Evolutionary conservation across 2,113 vertebrate species (phyloP), one percentile per base, ranked within the genome.

Genomic region (Nicator chloris): DNA sequence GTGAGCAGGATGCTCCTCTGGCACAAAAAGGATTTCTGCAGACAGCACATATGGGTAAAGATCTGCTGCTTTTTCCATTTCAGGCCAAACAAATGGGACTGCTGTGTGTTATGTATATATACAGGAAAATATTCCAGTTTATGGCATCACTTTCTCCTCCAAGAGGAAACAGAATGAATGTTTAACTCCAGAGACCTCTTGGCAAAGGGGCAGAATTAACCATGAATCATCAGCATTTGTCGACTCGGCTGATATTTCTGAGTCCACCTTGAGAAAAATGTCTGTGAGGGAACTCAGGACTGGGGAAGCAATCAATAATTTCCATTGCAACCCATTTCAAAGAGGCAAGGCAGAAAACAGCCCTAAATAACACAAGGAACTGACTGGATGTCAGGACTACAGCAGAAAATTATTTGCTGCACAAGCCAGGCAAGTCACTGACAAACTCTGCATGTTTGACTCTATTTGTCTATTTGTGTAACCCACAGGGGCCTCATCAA

Each of bases 211-310:
- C 54, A 80, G 71, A 88, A 94, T 56, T 77, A 90, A 51, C 92
- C 85, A 94, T 92, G 91, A 94, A 95, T 96, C 93, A 93, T 51
- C 94, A 95, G 75, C 64, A 91, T 90, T 90, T 88, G 79, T 86
- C 3, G 68, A 91, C 82, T 93, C 1, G 28, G 87, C 90, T 80
- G 90, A 39, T 92, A 87, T 90, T 90, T 77, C 86, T 68, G 82
- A 82, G 72, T 86, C 71, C 82, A 88, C 40, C 85, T 92, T 85
- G 84, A 94, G 85, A 94, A 94, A 95, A 95, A 95, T 71, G 88
- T 57, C 92, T 88, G 75, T 1, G 8, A 94, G 78, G 92, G 64
- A 95, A 88, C 68, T 88, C 56, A 54, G 60, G 79, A 37, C 19
- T 37, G 33, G 65, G 69, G 90, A 92, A 93, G 85, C 66, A 90